Evolutionary conservation across 2,888 invertebrate species (phyloP).

Genomic region (Pterobdella sp.): DNA sequence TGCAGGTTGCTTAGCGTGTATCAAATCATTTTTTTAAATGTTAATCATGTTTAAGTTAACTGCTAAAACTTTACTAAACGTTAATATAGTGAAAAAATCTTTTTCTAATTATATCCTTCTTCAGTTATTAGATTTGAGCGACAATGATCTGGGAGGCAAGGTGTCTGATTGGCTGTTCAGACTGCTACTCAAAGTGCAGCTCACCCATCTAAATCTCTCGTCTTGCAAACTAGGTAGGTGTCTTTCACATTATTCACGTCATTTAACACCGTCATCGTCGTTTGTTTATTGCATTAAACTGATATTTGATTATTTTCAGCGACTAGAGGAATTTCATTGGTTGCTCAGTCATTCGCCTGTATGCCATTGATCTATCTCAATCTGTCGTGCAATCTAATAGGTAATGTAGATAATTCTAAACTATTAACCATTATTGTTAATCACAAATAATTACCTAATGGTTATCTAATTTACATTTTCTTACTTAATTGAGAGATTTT

Average conservation of each 20-base stretch:
- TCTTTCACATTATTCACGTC: not conserved
- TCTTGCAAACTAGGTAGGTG: conserved; percentile 28
- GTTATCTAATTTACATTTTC: no score
- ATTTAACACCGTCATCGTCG: not conserved
- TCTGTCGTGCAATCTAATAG: conserved; percentile 30
- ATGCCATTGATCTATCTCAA: conserved; percentile 32
- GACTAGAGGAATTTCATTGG: conserved; percentile 28
- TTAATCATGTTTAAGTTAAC: no score
- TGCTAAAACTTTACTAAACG: no score
- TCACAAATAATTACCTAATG: no score
- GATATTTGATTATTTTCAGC: not conserved
- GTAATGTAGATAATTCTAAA: no score
- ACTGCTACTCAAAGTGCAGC: conserved; percentile 33
- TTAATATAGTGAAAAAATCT: no score
- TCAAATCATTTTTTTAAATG: no score
- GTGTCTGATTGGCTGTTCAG: conserved; percentile 29
- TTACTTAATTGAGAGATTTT: no score
- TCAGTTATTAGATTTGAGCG: conserved; percentile 32
- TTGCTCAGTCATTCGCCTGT: conserved; percentile 32
- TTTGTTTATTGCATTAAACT: not conserved
- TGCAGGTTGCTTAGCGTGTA: conserved; percentile 29
- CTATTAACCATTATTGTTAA: no score
- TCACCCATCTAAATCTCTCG: conserved; percentile 35
- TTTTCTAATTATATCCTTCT: no score
- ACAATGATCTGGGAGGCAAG: conserved; percentile 31